Evolutionary conservation across 2,888 invertebrate species (phyloP).

Genomic region (Chesias legatella): DNA sequence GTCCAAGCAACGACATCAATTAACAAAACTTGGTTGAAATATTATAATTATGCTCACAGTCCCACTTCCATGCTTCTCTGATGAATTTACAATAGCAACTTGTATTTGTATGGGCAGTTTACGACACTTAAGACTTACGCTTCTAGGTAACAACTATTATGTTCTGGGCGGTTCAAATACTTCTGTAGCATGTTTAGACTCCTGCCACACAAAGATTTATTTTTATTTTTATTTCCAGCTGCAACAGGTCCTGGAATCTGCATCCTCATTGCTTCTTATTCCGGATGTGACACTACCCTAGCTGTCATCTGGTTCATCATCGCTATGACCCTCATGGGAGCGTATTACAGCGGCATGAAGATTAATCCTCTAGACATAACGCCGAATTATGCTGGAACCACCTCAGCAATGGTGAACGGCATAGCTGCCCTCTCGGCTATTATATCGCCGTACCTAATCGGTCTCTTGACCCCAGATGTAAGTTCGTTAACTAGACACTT

Average conservation of each 20-base stretch:
- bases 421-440: conserved; percentile 83
- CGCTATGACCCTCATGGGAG: conserved; percentile 85
- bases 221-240: conserved; percentile 57
- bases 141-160: too few relatives aligned
- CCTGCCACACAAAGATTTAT: background rate
- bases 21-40: too few relatives aligned
- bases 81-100: too few relatives aligned
- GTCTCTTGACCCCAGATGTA: conserved; percentile 81
- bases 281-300: conserved; percentile 78
- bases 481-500: conserved; percentile 36
- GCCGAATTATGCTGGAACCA: conserved; percentile 83
- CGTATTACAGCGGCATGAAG: conserved; percentile 85
- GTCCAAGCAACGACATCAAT: too few relatives aligned
- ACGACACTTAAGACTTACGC: too few relatives aligned
- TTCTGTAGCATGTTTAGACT: too few relatives aligned
- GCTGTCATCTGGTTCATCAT: conserved; percentile 81
- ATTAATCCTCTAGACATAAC: conserved; percentile 83
- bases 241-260: conserved; percentile 83
- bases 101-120: too few relatives aligned
- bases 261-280: conserved; percentile 82
- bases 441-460: conserved; percentile 82
- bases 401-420: conserved; percentile 84
- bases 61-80: too few relatives aligned
- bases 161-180: too few relatives aligned
- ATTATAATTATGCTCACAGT: too few relatives aligned